A percentile compares a stretch with the other conserved stretches of the same genome.
Conservation (phyloP, 1,140 invertebrate species). For the Pararge aegeria region DNA sequence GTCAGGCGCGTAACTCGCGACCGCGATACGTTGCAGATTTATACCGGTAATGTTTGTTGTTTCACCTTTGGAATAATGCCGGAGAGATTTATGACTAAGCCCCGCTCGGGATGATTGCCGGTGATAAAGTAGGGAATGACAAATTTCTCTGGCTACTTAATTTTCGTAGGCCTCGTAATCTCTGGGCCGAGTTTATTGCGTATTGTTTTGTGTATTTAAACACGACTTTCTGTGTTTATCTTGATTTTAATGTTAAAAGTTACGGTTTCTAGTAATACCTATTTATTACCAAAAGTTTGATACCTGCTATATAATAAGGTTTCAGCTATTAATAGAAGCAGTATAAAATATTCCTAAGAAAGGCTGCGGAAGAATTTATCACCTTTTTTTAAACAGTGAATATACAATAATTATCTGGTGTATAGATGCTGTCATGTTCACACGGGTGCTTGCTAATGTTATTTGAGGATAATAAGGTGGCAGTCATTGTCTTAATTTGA, state of each 20-base stretch:
- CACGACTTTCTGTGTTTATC: background rate
- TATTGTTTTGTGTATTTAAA: background rate
- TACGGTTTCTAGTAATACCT: too few species aligned
- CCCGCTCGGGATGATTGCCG: constrained; percentile 56
- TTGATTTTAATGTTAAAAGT: background rate
- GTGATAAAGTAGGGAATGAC: constrained; percentile 55
- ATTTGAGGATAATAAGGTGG: too few species aligned
- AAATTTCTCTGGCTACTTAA: constrained; percentile 44
- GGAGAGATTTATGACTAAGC: constrained; percentile 72
- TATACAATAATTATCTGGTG: too few species aligned
- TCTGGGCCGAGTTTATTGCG: background rate
- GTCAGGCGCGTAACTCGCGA: constrained; percentile 47
- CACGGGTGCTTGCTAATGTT: too few species aligned
- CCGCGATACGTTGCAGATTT: constrained; percentile 76
- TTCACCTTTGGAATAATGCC: constrained; percentile 74
- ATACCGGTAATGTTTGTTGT: constrained; percentile 78
- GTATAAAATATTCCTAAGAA: too few species aligned
- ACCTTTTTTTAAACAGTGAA: too few species aligned
- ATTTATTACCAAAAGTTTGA: too few species aligned
- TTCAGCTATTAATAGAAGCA: too few species aligned
- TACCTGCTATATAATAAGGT: too few species aligned
- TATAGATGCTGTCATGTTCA: too few species aligned
- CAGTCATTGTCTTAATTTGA: too few species aligned
- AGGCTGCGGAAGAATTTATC: too few species aligned
- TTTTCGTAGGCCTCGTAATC: constrained; percentile 22